These are phyloP conservation scores for Ophiodon elongatus DNA, from an alignment of 2,113 vertebrate species.

Conservation along the genomic window DNA sequence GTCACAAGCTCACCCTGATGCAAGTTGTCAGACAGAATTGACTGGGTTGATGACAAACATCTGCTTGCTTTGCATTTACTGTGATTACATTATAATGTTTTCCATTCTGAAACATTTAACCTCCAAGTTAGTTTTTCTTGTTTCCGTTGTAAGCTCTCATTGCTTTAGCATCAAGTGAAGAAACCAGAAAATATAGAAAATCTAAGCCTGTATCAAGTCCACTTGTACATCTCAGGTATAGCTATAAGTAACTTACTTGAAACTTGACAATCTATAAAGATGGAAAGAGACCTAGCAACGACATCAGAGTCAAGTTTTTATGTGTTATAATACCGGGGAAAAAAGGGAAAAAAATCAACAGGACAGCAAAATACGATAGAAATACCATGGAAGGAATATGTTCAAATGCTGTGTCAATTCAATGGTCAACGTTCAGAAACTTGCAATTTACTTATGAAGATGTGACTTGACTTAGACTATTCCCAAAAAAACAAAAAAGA, in stretches of 20 bases:
- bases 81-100: neutral
- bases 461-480: neutral
- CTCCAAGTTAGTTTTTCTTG: neutral
- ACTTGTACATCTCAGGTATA: neutral
- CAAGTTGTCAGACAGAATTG: neutral
- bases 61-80: constrained; percentile 4
- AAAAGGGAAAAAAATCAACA: too few species aligned
- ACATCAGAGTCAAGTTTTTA: neutral
- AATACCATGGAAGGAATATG: neutral
- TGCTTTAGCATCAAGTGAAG: neutral
- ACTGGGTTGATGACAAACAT: constrained; percentile 11
- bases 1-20: constrained; percentile 5
- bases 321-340: neutral
- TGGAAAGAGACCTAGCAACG: neutral
- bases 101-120: neutral
- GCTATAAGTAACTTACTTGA: neutral
- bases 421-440: neutral
- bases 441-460: constrained; percentile 1
- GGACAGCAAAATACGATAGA: neutral
- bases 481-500: neutral
- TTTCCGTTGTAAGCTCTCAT: neutral
- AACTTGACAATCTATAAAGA: neutral
- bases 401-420: neutral
- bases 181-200: neutral
- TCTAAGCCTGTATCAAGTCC: neutral